phyloP scores from a whole-genome alignment of 2,888 invertebrate genomes.

The Apodemia hepburni region DNA sequence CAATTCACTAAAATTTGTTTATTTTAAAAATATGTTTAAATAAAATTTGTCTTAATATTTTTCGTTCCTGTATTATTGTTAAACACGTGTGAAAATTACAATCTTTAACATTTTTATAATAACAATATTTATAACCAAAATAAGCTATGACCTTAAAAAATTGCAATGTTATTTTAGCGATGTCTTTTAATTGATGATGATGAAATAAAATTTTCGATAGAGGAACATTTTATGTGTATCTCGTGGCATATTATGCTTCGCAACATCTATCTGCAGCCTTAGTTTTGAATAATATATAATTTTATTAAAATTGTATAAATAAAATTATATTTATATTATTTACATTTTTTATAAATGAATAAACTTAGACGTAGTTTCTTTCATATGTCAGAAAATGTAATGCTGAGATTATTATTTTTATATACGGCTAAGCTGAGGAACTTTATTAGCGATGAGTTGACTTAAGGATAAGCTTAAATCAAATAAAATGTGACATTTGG shows the following conservation, averaged over 20 bases:
- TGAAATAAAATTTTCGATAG: too few relatives aligned
- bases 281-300: constrained; percentile 16
- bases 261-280: constrained; percentile 12
- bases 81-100: too few relatives aligned
- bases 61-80: too few relatives aligned
- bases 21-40: too few relatives aligned
- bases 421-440: constrained; percentile 47
- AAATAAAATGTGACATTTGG: constrained; percentile 63
- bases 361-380: constrained; percentile 63
- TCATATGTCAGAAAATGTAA: constrained; percentile 41
- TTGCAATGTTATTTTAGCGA: too few relatives aligned
- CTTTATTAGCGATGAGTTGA: constrained; percentile 26
- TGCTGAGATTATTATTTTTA: constrained; percentile 37
- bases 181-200: too few relatives aligned
- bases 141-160: too few relatives aligned
- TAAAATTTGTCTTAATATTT: too few relatives aligned
- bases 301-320: constrained; percentile 37
- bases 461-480: constrained; percentile 37
- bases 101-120: too few relatives aligned
- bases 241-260: not conserved
- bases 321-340: constrained; percentile 56
- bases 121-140: too few relatives aligned
- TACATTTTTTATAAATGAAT: constrained; percentile 61
- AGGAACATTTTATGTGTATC: too few relatives aligned
- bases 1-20: too few relatives aligned